A percentile compares a stretch with the other conserved stretches of the same genome.
Evolutionary conservation across 2,888 invertebrate species (phyloP).

Genomic region (Aporophyla nigra): DNA sequence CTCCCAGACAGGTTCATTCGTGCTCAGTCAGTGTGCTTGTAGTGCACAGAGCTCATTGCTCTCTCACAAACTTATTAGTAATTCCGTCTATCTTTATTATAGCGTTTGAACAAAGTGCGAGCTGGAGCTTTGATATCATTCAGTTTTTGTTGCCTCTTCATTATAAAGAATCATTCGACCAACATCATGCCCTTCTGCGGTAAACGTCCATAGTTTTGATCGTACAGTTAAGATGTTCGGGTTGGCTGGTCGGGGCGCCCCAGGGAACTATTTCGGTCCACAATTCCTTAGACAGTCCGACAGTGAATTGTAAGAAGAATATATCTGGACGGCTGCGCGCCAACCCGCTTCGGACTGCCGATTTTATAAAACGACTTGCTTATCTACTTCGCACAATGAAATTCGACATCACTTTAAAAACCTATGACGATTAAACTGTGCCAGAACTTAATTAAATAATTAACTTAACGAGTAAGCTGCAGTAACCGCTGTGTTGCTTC

Average conservation of each 20-base stretch:
- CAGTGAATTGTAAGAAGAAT: slow-evolving; percentile 46
- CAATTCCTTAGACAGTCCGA: slow-evolving; percentile 8
- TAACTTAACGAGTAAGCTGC: slow-evolving; percentile 24
- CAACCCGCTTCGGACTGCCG: slow-evolving; percentile 1
- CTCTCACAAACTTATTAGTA: not conserved
- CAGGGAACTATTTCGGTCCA: slow-evolving; percentile 19
- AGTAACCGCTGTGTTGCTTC: too few relatives aligned
- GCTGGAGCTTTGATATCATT: not conserved
- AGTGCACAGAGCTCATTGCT: slow-evolving; percentile 3
- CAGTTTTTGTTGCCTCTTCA: not conserved
- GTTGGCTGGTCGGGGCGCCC: slow-evolving; percentile 1
- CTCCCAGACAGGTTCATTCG: not conserved
- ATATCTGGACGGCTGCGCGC: slow-evolving; percentile 15
- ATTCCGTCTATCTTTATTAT: slow-evolving; percentile 10
- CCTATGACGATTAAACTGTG: too few relatives aligned
- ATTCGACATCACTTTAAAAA: not conserved
- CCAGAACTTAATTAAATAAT: slow-evolving; percentile 7
- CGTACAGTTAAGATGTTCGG: not conserved
- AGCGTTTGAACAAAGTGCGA: slow-evolving; percentile 4
- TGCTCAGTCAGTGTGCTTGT: not conserved
- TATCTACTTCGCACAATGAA: not conserved
- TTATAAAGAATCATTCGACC: slow-evolving; percentile 1
- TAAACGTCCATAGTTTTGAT: not conserved
- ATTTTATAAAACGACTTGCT: slow-evolving; percentile 20
- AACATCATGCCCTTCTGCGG: not conserved